phyloP scores from a whole-genome alignment of 1,140 invertebrate species.

The Sarcophaga bullata region DNA sequence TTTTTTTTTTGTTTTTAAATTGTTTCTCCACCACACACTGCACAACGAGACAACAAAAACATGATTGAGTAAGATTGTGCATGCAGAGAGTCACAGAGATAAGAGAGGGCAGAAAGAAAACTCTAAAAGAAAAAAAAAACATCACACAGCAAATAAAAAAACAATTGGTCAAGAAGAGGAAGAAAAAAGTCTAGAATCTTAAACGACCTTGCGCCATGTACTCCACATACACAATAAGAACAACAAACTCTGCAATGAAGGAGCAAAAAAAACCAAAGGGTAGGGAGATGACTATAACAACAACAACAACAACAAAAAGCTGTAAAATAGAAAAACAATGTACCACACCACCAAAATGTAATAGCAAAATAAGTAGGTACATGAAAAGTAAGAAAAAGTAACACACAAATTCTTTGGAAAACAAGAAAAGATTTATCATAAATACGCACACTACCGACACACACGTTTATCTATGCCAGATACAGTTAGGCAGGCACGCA shows the following conservation, averaged over 20 bases:
- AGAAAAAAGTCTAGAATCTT: background rate
- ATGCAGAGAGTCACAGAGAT: background rate
- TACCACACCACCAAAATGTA: background rate
- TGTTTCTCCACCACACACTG: too few relatives aligned
- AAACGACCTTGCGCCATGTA: conserved; percentile 33
- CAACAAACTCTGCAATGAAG: conserved; percentile 18
- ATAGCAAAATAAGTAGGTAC: background rate
- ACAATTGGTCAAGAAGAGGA: background rate
- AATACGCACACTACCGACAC: too few relatives aligned
- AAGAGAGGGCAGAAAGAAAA: background rate
- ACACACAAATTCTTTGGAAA: background rate
- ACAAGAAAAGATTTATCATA: background rate
- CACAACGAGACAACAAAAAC: too few relatives aligned
- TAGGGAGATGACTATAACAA: background rate
- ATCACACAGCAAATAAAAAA: background rate
- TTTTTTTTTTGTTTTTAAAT: too few relatives aligned
- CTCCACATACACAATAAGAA: conserved; percentile 1
- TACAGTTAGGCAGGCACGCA: too few relatives aligned
- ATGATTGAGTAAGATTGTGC: too few relatives aligned
- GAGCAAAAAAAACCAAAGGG: background rate
- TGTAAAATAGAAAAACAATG: background rate
- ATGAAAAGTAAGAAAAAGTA: background rate
- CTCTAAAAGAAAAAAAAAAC: background rate
- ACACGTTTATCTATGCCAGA: too few relatives aligned
- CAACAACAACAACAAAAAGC: background rate